Percentiles rank a stretch among this genome's conserved stretches.
Conservation (phyloP, 2,888 invertebrate species). For the Lochmaea capreae region DNA sequence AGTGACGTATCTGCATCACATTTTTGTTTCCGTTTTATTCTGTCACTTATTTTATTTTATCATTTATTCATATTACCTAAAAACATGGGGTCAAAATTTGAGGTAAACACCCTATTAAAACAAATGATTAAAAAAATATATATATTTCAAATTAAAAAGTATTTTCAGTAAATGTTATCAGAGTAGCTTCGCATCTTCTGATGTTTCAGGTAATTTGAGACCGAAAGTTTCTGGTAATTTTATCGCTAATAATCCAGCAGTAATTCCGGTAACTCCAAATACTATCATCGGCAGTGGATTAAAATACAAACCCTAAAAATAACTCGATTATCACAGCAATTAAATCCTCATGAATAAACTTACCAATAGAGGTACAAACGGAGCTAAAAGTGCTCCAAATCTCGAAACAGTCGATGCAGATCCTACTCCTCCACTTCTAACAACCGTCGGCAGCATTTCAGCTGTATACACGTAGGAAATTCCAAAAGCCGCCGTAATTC, state of each 20-base stretch:
- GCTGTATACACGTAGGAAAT: slow-evolving; percentile 74
- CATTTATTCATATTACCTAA: too few species aligned
- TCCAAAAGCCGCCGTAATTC: slow-evolving; percentile 74
- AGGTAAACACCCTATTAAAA: too few species aligned
- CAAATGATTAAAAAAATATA: too few species aligned
- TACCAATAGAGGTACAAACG: slow-evolving; percentile 73
- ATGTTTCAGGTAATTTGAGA: slow-evolving; percentile 72
- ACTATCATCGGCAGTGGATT: slow-evolving; percentile 63
- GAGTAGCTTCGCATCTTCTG: slow-evolving; percentile 65
- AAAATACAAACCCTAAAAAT: slow-evolving; percentile 66
- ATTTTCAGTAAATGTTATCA: background rate
- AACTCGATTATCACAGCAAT: background rate
- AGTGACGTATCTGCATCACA: too few species aligned
- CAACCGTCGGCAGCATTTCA: slow-evolving; percentile 68
- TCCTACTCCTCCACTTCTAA: slow-evolving; percentile 72
- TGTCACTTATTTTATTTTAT: too few species aligned
- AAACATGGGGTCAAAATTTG: too few species aligned
- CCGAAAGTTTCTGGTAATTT: slow-evolving; percentile 74
- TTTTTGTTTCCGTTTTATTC: too few species aligned
- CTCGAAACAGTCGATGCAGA: slow-evolving; percentile 71
- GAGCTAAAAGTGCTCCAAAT: slow-evolving; percentile 72
- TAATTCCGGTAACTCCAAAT: slow-evolving; percentile 68
- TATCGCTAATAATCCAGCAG: slow-evolving; percentile 69
- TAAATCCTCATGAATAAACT: slow-evolving; percentile 33
- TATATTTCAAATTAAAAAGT: background rate